Conservation (phyloP, 2,113 vertebrate genomes). For the Eurystomus gularis region DNA sequence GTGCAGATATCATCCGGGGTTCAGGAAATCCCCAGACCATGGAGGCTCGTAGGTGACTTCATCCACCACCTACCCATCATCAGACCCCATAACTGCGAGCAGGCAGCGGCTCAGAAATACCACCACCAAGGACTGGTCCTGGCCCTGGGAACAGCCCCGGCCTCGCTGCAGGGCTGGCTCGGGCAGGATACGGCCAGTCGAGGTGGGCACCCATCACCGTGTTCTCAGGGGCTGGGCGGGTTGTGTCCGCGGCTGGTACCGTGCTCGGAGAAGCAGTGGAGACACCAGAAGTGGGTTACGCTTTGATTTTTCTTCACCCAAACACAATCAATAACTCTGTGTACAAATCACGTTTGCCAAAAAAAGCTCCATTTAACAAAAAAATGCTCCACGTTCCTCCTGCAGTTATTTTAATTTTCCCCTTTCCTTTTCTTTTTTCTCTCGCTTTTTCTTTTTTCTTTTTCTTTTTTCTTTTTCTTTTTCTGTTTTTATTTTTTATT, state of each 20-base stretch:
- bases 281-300: rapidly evolving
- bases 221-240: not conserved
- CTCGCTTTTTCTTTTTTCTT: not conserved
- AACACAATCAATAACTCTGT: rapidly evolving
- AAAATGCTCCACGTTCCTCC: rapidly evolving
- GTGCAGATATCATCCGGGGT: not conserved
- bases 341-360: rapidly evolving
- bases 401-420: rapidly evolving
- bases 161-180: rapidly evolving
- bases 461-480: too few species aligned
- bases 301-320: not conserved
- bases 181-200: rapidly evolving
- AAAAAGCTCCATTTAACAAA: not conserved
- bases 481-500: not conserved
- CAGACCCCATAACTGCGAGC: rapidly evolving
- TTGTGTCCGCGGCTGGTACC: rapidly evolving
- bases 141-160: not conserved
- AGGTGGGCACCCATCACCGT: rapidly evolving
- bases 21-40: not conserved
- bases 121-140: not conserved
- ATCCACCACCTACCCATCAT: rapidly evolving
- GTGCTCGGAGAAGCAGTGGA: rapidly evolving
- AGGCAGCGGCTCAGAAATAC: not conserved
- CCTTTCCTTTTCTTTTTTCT: not conserved
- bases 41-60: not conserved